Evolutionary conservation across 2,113 vertebrate genomes (phyloP), one percentile per base, ranked within the genome.

Genomic region (Cricetomys ansorgei): DNA sequence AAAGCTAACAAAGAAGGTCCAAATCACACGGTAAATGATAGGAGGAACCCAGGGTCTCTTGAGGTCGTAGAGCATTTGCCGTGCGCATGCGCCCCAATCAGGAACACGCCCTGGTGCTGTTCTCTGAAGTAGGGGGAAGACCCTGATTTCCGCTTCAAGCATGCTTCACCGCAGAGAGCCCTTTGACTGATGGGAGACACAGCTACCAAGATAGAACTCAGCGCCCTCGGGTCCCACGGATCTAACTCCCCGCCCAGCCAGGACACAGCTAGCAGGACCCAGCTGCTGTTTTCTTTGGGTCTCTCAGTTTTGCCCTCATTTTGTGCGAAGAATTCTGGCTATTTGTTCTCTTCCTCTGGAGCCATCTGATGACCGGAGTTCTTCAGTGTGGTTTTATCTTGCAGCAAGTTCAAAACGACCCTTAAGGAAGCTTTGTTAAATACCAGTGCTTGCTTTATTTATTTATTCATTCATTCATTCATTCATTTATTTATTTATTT

Each of bases 341-440:
- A 29, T 93, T 69, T n/a, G 3, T 11, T 64, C 0, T 73, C 65
- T 93, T 91, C 50, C n/a, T 93, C 25, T 80, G 70, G 9, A 57
- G 43, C 29, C 2, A 0, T 45, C 13, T 73, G 53, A 81, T 27
- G 53, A 45, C 34, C 64, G 93, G 37, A 25, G 55, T 64, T 95
- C 59, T 76, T 94, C 48, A 64, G 37, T 75, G 27, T 50, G 53
- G 25, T 85, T 96, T 85, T 75, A 73, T 91, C 57, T 72, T n/a
- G 19, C 3, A 43, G 48, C 45, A 73, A 45, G 72, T 83, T 90
- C 48, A 50, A 70, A 65, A 34, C 50, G 73, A 19, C 43, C 31
- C 13, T 72, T 80, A 85, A 85, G 69, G 59, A 75, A 53, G 65
- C 25, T 50, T 13, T 45, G 25, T 43, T 77, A 59, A 89, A 88